Percentiles rank a stretch among this genome's conserved stretches.
phyloP scores from a whole-genome alignment of 1,140 invertebrate species.

The Leptopilina clavipes region DNA sequence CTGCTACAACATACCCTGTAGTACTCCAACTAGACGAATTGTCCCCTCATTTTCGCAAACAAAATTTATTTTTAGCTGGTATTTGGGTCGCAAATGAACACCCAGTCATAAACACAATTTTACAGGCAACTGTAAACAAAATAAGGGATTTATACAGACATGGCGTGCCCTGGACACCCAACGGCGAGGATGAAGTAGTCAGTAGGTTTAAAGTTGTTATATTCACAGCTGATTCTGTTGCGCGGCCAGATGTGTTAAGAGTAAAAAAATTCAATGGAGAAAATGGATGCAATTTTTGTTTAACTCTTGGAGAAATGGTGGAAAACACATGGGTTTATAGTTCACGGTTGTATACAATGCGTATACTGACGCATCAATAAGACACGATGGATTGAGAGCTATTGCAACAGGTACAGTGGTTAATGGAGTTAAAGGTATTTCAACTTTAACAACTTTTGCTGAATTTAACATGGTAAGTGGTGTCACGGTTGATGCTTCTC shows the following conservation, averaged over 20 bases:
- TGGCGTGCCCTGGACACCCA: not conserved
- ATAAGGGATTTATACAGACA: not conserved
- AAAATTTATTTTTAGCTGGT: slow-evolving; percentile 36
- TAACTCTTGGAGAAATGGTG: slow-evolving; percentile 24
- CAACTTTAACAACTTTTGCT: slow-evolving; percentile 29
- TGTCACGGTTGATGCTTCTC: slow-evolving; percentile 36
- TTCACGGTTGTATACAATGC: not conserved
- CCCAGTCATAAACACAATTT: no score
- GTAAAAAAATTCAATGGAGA: slow-evolving; percentile 31
- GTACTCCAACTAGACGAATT: slow-evolving; percentile 35
- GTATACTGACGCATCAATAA: slow-evolving; percentile 31
- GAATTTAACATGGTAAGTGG: slow-evolving; percentile 15
- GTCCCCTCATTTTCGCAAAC: not conserved
- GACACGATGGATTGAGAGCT: not conserved
- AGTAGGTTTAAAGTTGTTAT: not conserved
- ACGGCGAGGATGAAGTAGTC: not conserved
- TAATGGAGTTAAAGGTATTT: slow-evolving; percentile 21
- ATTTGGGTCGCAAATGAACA: slow-evolving; percentile 27
- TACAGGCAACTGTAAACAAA: no score
- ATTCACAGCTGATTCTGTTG: slow-evolving; percentile 7
- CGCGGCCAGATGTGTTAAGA: not conserved
- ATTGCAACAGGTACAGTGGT: not conserved
- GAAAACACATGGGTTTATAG: not conserved
- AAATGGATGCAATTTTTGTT: slow-evolving; percentile 27
- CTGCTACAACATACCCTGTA: slow-evolving; percentile 27